Base-by-base conservation (phyloP, 1,140 invertebrate genomes). In the Temnothorax longispinosus region DNA sequence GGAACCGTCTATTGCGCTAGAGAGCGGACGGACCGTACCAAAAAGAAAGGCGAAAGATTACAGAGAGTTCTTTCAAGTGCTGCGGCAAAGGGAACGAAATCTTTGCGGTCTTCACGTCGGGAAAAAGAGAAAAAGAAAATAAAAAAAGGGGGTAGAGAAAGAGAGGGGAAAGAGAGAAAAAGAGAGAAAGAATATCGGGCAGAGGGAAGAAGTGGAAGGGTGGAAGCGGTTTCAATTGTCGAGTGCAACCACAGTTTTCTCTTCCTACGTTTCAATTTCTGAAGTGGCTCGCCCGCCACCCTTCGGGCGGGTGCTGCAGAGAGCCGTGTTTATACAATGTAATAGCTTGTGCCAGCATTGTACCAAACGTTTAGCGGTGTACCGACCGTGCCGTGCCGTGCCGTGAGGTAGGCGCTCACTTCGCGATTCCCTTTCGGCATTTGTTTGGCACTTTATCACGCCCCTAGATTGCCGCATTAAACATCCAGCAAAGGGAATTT, bases 401-500 rank as follows among this genome's bases (percentile, higher is more conserved):
- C 11, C 35, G 77, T 27, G 47, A 52, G 67, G 60, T 88, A 72
- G 91, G 91, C 84, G 77, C 88, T 92, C 87, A 91, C 93, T 95
- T 92, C 87, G 90, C 91, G 84, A 95, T 95, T 95, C 94, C 89
- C 94, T 95, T 95, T 95, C 93, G 91, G 91, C 91, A 90, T 92
- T 94, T 90, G 94, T 95, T 95, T 95, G 93, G 91, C 93, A 93
- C 94, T 95, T 95, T 95, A 95, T 95, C 94, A 94, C 95, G 93
- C 95, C 94, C 94, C 91, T 89, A 94, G 94, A 95, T 95, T 95
- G 95, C 93, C 91, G 91, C 94, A 95, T 95, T 95, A 95, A 95
- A 95, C 94, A 95, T 95, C 94, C 94, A 95, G 94, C 93, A 95
- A 95, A 95, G 94, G 89, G 94, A 94, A 95, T 94, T 89, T 91